Conservation (phyloP, 2,113 vertebrate species). For the human region DNA sequence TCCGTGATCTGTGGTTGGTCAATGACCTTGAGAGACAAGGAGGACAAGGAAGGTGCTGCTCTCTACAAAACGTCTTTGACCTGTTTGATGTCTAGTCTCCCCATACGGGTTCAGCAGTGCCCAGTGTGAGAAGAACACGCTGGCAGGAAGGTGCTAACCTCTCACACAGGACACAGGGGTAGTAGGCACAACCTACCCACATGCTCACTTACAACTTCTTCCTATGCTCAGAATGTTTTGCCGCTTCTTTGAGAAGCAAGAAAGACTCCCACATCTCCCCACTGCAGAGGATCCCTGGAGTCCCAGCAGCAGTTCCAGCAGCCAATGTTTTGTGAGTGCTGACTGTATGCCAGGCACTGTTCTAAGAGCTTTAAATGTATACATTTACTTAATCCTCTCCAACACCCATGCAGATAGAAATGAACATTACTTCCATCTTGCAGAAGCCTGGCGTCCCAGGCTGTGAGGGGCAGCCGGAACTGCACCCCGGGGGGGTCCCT, state of each 20-base stretch:
- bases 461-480: fast-evolving
- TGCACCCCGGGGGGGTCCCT: neutral
- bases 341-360: neutral
- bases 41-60: neutral
- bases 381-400: neutral
- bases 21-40: neutral
- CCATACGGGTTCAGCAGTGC: fast-evolving
- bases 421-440: fast-evolving
- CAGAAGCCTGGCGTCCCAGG: neutral
- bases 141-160: neutral
- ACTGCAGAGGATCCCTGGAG: neutral
- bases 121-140: fast-evolving
- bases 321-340: fast-evolving
- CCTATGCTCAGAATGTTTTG: neutral
- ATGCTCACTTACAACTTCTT: neutral
- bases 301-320: neutral
- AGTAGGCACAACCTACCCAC: neutral
- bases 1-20: neutral
- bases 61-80: neutral
- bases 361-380: neutral
- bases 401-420: fast-evolving
- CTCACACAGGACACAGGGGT: neutral
- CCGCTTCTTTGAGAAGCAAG: neutral
- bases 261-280: fast-evolving
- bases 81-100: fast-evolving